A percentile compares a stretch with the other conserved stretches of the same genome.
These are phyloP conservation scores for Umimayanthus chanpuru DNA, from an alignment of 92 coral and sea anemone genomes.

Conservation along the genomic window DNA sequence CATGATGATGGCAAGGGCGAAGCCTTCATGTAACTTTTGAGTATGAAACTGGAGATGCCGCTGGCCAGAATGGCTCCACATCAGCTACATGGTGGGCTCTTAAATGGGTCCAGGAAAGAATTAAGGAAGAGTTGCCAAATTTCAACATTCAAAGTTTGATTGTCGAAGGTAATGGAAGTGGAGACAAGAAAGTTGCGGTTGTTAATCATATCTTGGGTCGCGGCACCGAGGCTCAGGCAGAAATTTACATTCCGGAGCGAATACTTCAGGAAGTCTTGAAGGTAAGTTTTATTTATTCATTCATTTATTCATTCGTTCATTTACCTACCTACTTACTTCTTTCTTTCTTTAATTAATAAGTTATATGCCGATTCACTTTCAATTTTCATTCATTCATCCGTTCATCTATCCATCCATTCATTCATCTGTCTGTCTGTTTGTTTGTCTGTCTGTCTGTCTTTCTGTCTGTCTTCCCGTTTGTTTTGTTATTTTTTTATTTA, in stretches of 20 bases:
- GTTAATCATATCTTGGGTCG: conserved; percentile 47
- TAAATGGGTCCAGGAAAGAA: conserved; percentile 34
- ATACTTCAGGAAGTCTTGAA: conserved; percentile 19
- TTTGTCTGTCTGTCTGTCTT: no score
- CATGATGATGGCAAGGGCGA: no score
- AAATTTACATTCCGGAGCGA: conserved; percentile 42
- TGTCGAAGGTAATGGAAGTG: conserved; percentile 41
- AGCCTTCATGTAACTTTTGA: neutral
- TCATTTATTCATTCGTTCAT: neutral
- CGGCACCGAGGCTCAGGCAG: conserved; percentile 57
- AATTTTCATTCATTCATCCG: no score
- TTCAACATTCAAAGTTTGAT: conserved; percentile 26
- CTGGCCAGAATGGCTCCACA: conserved; percentile 57
- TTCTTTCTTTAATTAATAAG: no score
- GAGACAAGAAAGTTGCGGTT: conserved; percentile 36
- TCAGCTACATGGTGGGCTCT: conserved; percentile 51
- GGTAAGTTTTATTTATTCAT: no score
- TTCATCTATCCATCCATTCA: no score
- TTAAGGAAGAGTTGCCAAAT: conserved; percentile 35
- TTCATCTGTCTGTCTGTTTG: no score
- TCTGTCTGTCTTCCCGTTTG: no score
- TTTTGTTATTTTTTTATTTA: no score
- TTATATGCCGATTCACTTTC: no score
- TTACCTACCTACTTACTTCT: neutral
- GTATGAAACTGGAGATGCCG: conserved; percentile 56